These are phyloP conservation scores for Hoplias malabaricus DNA, from an alignment of 2,113 vertebrate genomes.

Conservation along the genomic window DNA sequence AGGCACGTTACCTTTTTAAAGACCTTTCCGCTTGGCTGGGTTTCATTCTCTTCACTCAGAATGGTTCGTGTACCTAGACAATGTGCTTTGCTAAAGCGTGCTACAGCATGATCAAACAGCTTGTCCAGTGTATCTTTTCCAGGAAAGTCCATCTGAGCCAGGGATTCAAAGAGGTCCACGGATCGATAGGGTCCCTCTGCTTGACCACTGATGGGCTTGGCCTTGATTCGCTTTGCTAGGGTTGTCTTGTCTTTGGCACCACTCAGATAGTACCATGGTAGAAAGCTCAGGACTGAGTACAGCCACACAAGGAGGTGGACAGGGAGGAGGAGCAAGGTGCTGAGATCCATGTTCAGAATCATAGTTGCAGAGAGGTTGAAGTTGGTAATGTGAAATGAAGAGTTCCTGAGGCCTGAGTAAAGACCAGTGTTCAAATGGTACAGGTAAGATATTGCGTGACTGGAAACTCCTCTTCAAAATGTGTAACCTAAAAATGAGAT, in stretches of 20 bases:
- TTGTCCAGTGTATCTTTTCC: slow-evolving; percentile 93
- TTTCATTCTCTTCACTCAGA: slow-evolving; percentile 92
- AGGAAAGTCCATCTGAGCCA: slow-evolving; percentile 87
- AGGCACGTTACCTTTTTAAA: slow-evolving; percentile 90
- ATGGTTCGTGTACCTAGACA: slow-evolving; percentile 89
- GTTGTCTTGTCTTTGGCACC: slow-evolving; percentile 82
- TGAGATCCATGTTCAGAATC: slow-evolving; percentile 81
- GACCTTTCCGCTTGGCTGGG: slow-evolving; percentile 91
- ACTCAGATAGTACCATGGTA: slow-evolving; percentile 96
- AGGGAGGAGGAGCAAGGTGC: slow-evolving; percentile 83
- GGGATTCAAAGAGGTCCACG: slow-evolving; percentile 82
- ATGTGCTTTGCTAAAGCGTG: slow-evolving; percentile 79
- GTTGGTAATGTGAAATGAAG: background rate
- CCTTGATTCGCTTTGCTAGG: slow-evolving; percentile 86
- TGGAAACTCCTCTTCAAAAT: background rate
- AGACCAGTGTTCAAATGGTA: background rate
- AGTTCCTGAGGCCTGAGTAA: slow-evolving; percentile 7
- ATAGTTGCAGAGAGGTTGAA: slow-evolving; percentile 60
- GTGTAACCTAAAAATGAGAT: slow-evolving; percentile 12
- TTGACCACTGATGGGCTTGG: slow-evolving; percentile 77
- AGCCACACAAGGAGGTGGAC: slow-evolving; percentile 89
- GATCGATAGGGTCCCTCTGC: slow-evolving; percentile 90
- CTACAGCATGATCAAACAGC: slow-evolving; percentile 84
- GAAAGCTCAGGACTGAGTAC: slow-evolving; percentile 90
- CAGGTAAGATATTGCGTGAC: background rate